These are phyloP conservation scores for Hapalemur alaotrensis DNA, from an alignment of 2,797 vertebrate species.

Conservation along the genomic window DNA sequence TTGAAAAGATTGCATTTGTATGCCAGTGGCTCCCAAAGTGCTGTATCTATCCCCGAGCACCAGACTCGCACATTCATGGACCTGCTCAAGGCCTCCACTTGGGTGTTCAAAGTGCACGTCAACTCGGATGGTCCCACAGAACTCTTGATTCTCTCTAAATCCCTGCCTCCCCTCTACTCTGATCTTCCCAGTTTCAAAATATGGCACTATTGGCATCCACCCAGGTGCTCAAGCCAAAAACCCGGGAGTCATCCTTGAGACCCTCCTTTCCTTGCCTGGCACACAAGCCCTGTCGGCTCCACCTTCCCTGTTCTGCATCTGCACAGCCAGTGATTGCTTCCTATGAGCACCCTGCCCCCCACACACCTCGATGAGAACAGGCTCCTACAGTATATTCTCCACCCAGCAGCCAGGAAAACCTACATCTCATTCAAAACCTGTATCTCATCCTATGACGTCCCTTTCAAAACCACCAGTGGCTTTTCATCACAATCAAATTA, in stretches of 20 bases:
- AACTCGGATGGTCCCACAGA: background rate
- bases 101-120: background rate
- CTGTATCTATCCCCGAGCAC: background rate
- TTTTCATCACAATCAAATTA: background rate
- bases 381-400: background rate
- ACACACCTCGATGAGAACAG: background rate
- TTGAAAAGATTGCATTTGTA: background rate
- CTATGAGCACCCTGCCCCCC: background rate
- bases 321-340: background rate
- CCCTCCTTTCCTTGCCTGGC: background rate
- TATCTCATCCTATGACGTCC: background rate
- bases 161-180: background rate
- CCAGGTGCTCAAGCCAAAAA: background rate
- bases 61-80: background rate
- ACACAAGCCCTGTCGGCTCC: background rate
- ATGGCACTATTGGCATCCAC: background rate
- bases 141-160: background rate
- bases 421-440: background rate
- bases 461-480: background rate
- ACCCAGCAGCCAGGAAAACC: background rate
- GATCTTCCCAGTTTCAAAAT: background rate
- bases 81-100: background rate
- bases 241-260: background rate
- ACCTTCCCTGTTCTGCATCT: background rate
- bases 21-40: background rate